A percentile compares a stretch with the other conserved stretches of the same genome.
Conservation (phyloP, 2,888 invertebrate species). For the Drosophila nigritarsus region DNA sequence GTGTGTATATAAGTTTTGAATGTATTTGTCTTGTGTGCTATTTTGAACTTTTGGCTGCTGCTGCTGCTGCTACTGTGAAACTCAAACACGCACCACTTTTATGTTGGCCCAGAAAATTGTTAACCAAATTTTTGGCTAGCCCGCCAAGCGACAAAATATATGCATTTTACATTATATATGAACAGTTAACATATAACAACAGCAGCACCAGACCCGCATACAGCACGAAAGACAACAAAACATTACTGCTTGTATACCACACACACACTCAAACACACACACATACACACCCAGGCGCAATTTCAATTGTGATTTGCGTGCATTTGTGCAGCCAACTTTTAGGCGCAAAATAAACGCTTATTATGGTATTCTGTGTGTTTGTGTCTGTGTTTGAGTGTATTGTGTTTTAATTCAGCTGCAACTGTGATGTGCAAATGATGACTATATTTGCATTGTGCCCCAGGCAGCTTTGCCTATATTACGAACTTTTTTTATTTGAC, state of each 20-base stretch:
- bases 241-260: slow-evolving; percentile 13
- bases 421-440: slow-evolving; percentile 45
- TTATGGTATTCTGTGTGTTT: slow-evolving; percentile 43
- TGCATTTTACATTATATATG: slow-evolving; percentile 69
- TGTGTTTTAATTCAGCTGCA: slow-evolving; percentile 42
- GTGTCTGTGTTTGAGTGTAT: slow-evolving; percentile 1
- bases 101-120: slow-evolving; percentile 69
- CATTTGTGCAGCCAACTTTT: slow-evolving; percentile 63
- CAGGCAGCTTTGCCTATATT: slow-evolving; percentile 39
- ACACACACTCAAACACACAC: slow-evolving; percentile 3
- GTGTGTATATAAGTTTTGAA: slow-evolving; percentile 7
- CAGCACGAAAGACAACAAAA: slow-evolving; percentile 13
- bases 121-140: slow-evolving; percentile 68
- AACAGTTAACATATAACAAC: slow-evolving; percentile 41
- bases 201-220: slow-evolving; percentile 27
- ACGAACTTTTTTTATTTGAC: slow-evolving; percentile 26
- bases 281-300: not conserved
- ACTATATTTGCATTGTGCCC: slow-evolving; percentile 39
- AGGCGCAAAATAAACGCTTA: slow-evolving; percentile 63
- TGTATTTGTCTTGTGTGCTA: slow-evolving; percentile 64
- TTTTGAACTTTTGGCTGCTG: slow-evolving; percentile 60
- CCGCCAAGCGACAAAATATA: slow-evolving; percentile 66
- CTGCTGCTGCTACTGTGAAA: slow-evolving; percentile 47
- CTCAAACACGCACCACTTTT: slow-evolving; percentile 73
- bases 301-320: slow-evolving; percentile 38